Percentiles rank a stretch among this genome's conserved stretches.
Conservation (phyloP, 2,888 invertebrate species). For the Pandemis heparana region DNA sequence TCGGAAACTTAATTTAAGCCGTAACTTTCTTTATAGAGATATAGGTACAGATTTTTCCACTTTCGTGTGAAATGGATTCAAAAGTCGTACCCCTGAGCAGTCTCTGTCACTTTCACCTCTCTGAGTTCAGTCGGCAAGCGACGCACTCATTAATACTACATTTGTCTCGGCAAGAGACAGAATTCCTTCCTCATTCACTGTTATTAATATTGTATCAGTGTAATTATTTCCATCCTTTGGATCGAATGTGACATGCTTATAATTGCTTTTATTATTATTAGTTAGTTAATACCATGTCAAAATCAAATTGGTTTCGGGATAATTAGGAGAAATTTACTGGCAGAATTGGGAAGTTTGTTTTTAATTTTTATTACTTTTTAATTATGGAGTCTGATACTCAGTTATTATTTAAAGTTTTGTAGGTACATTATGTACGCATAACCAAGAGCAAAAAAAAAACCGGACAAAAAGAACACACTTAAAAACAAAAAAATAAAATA, state of each 20-base stretch:
- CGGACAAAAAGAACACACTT: no score
- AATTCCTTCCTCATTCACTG: constrained; percentile 73
- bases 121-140: constrained; percentile 56
- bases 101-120: constrained; percentile 50
- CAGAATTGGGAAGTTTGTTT: neutral
- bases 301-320: constrained; percentile 32
- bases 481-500: no score
- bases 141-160: constrained; percentile 80
- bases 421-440: no score
- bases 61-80: no score
- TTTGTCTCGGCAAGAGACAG: constrained; percentile 78
- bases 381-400: neutral
- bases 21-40: no score
- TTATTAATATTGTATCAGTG: constrained; percentile 78
- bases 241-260: constrained; percentile 64
- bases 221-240: constrained; percentile 68
- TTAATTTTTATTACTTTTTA: neutral
- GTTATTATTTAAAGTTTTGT: no score
- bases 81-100: neutral
- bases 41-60: no score
- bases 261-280: constrained; percentile 59
- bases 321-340: constrained; percentile 27
- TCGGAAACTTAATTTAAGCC: no score
- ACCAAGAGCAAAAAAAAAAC: no score
- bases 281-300: constrained; percentile 40